These are phyloP conservation scores for Etheostoma nigrum DNA, from an alignment of 2,797 vertebrate genomes.

Conservation along the genomic window DNA sequence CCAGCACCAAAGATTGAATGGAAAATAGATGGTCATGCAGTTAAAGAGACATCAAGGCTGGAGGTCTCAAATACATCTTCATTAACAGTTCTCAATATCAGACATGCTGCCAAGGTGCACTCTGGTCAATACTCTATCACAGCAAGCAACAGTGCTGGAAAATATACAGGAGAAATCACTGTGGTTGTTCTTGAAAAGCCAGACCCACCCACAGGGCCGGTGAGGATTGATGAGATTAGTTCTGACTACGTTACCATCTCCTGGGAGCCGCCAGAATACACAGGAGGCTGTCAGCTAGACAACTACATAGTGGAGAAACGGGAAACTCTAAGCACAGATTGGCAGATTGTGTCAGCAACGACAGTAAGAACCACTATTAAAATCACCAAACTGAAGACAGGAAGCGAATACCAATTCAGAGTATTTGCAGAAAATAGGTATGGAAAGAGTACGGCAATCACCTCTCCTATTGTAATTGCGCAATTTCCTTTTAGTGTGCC, in stretches of 20 bases:
- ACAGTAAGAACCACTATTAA: constrained; percentile 95
- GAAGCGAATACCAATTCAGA: constrained; percentile 94
- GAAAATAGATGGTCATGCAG: constrained; percentile 87
- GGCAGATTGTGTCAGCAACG: constrained; percentile 93
- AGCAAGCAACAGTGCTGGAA: constrained; percentile 89
- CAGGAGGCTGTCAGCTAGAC: constrained; percentile 93
- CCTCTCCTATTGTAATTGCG: constrained; percentile 88
- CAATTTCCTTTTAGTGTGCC: constrained; percentile 94
- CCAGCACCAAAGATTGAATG: constrained; percentile 90
- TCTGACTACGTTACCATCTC: constrained; percentile 90
- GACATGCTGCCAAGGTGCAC: constrained; percentile 92
- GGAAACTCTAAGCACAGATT: constrained; percentile 89
- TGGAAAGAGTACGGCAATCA: constrained; percentile 90
- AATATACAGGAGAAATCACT: constrained; percentile 85
- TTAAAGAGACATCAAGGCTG: constrained; percentile 93
- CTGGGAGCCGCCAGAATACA: constrained; percentile 93
- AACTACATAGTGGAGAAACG: constrained; percentile 96
- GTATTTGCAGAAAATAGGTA: constrained; percentile 95
- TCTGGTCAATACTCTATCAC: constrained; percentile 90
- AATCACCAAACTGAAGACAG: constrained; percentile 91
- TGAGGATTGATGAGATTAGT: constrained; percentile 92
- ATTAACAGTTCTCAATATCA: constrained; percentile 89
- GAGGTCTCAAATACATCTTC: constrained; percentile 87
- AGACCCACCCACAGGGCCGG: constrained; percentile 89
- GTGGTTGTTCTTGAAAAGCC: constrained; percentile 93